phyloP scores from a whole-genome alignment of 2,113 vertebrate genomes.

The Saccopteryx bilineata region DNA sequence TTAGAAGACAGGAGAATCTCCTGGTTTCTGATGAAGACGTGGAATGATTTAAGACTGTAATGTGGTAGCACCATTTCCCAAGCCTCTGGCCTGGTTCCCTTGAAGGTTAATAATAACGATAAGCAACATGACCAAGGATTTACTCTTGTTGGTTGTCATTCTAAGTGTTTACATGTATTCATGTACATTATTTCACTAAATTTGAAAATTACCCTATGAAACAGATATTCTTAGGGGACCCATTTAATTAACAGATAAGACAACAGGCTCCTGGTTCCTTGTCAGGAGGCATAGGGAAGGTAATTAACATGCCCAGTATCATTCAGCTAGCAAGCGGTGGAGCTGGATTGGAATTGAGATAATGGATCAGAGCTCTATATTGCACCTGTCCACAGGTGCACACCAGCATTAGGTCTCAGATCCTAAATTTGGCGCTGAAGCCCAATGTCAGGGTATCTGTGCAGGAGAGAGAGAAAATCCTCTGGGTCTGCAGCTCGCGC shows the following conservation, averaged over 20 bases:
- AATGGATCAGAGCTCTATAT: not conserved
- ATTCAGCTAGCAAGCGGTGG: not conserved
- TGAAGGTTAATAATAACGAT: not conserved
- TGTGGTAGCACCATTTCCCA: not conserved
- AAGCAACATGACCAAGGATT: not conserved
- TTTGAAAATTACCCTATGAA: constrained; percentile 24
- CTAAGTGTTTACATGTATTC: not conserved
- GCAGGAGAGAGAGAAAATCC: not conserved
- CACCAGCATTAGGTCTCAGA: not conserved
- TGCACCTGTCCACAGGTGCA: not conserved
- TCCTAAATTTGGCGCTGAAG: not conserved
- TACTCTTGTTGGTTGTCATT: not conserved
- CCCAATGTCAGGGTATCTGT: not conserved
- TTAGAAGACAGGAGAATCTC: not conserved
- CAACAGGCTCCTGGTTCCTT: not conserved
- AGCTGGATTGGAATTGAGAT: not conserved
- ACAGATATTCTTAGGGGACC: not conserved
- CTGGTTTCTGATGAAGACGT: not conserved
- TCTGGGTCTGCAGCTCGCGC: not conserved
- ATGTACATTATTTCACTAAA: constrained; percentile 54
- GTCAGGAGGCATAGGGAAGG: not conserved
- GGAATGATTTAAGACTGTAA: not conserved
- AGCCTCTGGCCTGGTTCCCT: not conserved
- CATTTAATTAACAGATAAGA: not conserved
- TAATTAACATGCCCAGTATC: not conserved